Conservation (phyloP, 2,888 invertebrate species). For the Eilema sororculum region DNA sequence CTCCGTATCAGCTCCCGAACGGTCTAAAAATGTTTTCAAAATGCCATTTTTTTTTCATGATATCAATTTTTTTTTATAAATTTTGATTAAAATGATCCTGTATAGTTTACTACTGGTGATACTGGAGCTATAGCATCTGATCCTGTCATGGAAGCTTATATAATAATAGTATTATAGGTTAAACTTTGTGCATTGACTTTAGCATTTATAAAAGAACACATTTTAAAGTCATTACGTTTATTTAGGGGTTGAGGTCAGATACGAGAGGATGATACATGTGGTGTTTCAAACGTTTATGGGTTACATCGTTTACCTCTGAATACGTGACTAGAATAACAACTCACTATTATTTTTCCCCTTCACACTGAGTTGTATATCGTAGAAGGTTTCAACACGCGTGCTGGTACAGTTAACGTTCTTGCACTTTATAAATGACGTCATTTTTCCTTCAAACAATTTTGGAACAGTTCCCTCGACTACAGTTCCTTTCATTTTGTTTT, state of each 20-base stretch:
- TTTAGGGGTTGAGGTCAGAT: not conserved
- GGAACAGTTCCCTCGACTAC: slow-evolving; percentile 97
- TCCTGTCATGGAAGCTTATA: too few relatives aligned
- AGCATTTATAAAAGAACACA: not conserved
- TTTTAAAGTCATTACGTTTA: not conserved
- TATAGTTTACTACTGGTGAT: too few relatives aligned
- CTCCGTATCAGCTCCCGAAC: too few relatives aligned
- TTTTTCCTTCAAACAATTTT: slow-evolving; percentile 97
- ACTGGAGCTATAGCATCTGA: too few relatives aligned
- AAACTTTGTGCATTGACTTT: not conserved
- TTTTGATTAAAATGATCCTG: too few relatives aligned
- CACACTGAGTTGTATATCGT: slow-evolving; percentile 99
- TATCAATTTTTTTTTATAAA: too few relatives aligned
- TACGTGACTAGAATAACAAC: slow-evolving; percentile 54
- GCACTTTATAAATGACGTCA: slow-evolving; percentile 99
- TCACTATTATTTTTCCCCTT: slow-evolving; percentile 98
- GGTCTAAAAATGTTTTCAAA: too few relatives aligned
- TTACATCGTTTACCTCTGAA: not conserved
- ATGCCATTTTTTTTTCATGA: too few relatives aligned
- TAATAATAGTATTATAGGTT: too few relatives aligned
- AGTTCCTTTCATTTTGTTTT: slow-evolving; percentile 99
- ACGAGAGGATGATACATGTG: not conserved
- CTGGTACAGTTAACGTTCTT: slow-evolving; percentile 99
- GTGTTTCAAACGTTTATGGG: not conserved
- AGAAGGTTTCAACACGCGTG: slow-evolving; percentile 97